These are phyloP conservation scores for Phlogophora meticulosa DNA, from an alignment of 2,888 invertebrate species.

Conservation along the genomic window DNA sequence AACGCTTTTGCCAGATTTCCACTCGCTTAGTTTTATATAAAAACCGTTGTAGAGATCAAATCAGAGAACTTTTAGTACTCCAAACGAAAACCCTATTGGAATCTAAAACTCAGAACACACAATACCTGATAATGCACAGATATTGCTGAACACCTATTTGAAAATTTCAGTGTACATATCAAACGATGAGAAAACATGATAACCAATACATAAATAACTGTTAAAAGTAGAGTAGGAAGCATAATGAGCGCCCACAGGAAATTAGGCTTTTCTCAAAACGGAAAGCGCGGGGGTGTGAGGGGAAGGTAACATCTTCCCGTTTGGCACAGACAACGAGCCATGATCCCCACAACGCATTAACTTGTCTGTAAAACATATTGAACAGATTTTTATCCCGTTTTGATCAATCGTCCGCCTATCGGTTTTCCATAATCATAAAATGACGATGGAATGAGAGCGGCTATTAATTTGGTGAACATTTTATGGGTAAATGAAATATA, in stretches of 20 bases:
- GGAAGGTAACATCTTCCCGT: conserved; percentile 67
- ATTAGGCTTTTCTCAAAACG: conserved; percentile 71
- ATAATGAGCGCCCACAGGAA: conserved; percentile 71
- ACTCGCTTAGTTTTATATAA: neutral
- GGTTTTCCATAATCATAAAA: conserved; percentile 59
- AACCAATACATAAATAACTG: conserved; percentile 39
- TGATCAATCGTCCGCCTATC: conserved; percentile 52
- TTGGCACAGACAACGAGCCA: conserved; percentile 64
- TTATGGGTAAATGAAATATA: conserved; percentile 40
- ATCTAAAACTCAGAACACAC: neutral
- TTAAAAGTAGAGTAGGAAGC: conserved; percentile 49
- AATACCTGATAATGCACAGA: neutral
- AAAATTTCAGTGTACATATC: conserved; percentile 3
- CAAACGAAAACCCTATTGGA: neutral
- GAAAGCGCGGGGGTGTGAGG: conserved; percentile 59
- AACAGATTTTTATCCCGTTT: conserved; percentile 47
- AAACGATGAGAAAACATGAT: conserved; percentile 28
- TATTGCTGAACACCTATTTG: neutral
- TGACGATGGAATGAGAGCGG: conserved; percentile 39
- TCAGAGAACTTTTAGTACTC: neutral
- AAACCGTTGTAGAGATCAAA: neutral
- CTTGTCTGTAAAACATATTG: conserved; percentile 56
- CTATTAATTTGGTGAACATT: conserved; percentile 55
- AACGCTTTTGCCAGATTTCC: conserved; percentile 21
- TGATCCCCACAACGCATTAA: conserved; percentile 50